Conservation (phyloP, 2,113 vertebrate genomes). For the Atrichornis clamosus region DNA sequence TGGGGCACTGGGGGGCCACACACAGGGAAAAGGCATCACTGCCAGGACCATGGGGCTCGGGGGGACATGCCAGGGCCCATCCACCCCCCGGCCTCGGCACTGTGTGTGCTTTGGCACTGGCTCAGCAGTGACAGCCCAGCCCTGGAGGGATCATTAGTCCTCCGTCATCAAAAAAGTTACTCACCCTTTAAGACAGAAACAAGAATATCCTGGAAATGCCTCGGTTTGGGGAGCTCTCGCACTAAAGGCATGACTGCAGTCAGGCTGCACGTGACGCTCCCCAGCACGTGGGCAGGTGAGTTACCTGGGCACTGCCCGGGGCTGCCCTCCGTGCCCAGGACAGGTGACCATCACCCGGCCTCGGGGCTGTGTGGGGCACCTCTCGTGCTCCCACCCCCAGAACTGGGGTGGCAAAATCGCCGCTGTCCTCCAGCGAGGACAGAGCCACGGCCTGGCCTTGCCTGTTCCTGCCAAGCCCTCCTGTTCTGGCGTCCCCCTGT, state of each 20-base stretch:
- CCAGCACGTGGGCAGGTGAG: neutral
- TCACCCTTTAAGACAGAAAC: constrained; percentile 15
- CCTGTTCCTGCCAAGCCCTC: neutral
- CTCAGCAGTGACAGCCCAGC: constrained; percentile 18
- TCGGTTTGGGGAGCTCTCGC: neutral
- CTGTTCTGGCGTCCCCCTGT: neutral
- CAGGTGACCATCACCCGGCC: neutral
- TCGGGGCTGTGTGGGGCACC: neutral
- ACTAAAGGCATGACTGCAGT: neutral
- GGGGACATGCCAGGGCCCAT: neutral
- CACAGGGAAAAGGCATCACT: neutral
- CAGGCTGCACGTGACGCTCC: neutral
- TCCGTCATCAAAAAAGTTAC: constrained; percentile 28
- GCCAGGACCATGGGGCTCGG: fast-evolving
- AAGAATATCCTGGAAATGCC: constrained; percentile 65
- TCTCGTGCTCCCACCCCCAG: neutral
- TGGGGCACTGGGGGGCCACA: fast-evolving
- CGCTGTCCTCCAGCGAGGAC: fast-evolving
- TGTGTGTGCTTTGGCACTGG: neutral
- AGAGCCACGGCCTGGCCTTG: too few relatives aligned
- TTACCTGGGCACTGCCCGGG: neutral
- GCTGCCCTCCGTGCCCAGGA: fast-evolving
- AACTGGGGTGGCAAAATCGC: neutral
- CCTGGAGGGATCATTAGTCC: constrained; percentile 5
- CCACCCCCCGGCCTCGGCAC: neutral